Evolutionary conservation across 2,797 vertebrate species (phyloP).

Genomic region (Tarsius wallacei): DNA sequence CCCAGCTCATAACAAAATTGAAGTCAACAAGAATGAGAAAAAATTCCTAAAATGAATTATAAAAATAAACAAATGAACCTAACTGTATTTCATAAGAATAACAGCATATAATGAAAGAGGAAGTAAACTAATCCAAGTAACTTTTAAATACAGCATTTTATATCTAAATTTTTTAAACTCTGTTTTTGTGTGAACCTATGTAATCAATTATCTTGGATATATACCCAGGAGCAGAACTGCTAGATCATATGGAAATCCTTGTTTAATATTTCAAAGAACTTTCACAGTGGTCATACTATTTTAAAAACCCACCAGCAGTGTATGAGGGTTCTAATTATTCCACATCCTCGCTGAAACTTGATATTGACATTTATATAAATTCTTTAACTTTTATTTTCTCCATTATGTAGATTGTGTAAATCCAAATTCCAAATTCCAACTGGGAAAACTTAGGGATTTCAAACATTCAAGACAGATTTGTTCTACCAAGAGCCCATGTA

Average conservation of each 20-base stretch:
- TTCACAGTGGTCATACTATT: not conserved
- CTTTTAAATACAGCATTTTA: not conserved
- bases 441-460: constrained; percentile 4
- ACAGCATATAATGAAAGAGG: not conserved
- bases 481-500: not conserved
- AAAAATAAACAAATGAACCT: constrained; percentile 25
- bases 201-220: not conserved
- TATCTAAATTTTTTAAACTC: not conserved
- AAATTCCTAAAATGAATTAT: constrained; percentile 31
- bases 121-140: not conserved
- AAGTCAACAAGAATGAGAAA: constrained; percentile 17
- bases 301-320: not conserved
- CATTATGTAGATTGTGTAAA: not conserved
- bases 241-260: not conserved
- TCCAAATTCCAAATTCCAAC: constrained; percentile 45
- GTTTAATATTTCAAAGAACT: constrained; percentile 49
- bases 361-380: not conserved
- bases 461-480: not conserved
- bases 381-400: not conserved
- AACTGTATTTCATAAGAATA: not conserved
- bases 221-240: not conserved
- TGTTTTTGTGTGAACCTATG: not conserved
- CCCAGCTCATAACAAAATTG: not conserved
- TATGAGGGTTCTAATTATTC: not conserved
- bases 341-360: not conserved